Conservation (phyloP, 2,888 invertebrate genomes). For the Luffia ferchaultella region DNA sequence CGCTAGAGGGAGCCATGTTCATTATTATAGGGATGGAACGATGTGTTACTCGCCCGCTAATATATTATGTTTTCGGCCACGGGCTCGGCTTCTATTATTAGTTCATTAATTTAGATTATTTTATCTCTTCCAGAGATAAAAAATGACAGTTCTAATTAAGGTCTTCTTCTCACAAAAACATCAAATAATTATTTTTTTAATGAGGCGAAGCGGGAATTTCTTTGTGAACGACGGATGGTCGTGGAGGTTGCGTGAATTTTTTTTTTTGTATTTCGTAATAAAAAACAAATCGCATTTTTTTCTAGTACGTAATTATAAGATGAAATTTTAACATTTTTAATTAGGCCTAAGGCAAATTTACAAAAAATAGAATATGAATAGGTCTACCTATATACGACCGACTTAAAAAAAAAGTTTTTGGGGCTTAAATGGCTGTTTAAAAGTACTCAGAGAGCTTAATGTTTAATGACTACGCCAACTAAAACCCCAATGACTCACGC, state of each 20-base stretch:
- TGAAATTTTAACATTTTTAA: too few species aligned
- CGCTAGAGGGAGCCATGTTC: conserved; percentile 61
- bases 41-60: conserved; percentile 60
- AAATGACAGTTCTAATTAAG: conserved; percentile 25
- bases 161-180: background rate
- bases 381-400: too few species aligned
- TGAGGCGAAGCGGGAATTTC: too few species aligned
- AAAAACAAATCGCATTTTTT: background rate
- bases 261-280: background rate
- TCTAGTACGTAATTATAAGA: too few species aligned
- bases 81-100: conserved; percentile 33
- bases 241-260: background rate
- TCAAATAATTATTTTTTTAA: too few species aligned
- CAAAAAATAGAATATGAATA: too few species aligned
- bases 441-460: too few species aligned
- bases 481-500: background rate
- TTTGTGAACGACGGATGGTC: too few species aligned
- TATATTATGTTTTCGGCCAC: conserved; percentile 52
- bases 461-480: background rate
- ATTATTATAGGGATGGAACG: conserved; percentile 59
- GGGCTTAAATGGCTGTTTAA: too few species aligned
- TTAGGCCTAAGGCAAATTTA: too few species aligned
- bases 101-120: conserved; percentile 57
- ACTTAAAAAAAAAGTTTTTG: too few species aligned
- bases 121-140: conserved; percentile 52